phyloP scores from a whole-genome alignment of 2,888 invertebrate species.

The Metopia argyrocephala region DNA sequence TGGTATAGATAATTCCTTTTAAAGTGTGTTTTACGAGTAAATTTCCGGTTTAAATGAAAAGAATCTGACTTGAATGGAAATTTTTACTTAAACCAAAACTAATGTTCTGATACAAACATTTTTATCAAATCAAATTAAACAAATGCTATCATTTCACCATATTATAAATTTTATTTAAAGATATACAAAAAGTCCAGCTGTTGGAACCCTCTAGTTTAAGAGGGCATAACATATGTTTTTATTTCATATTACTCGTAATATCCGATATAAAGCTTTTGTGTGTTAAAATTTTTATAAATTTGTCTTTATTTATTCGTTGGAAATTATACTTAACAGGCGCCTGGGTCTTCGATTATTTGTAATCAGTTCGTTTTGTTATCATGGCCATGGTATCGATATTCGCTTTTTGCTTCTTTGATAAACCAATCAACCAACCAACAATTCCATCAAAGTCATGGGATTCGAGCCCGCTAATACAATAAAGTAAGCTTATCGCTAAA shows the following conservation, averaged over 20 bases:
- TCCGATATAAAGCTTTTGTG: no score
- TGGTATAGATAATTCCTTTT: not conserved
- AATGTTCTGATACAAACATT: not conserved
- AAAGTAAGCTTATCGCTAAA: constrained; percentile 21
- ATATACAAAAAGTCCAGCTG: not conserved
- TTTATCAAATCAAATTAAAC: not conserved
- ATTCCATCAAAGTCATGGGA: constrained; percentile 25
- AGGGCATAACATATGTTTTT: no score
- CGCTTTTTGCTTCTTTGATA: not conserved
- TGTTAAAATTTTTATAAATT: not conserved
- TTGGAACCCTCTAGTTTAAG: not conserved
- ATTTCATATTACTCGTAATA: no score
- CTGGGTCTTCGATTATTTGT: not conserved
- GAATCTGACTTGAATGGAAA: not conserved
- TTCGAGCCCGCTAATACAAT: not conserved
- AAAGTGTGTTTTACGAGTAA: not conserved
- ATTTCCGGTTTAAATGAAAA: constrained; percentile 23
- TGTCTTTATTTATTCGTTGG: not conserved
- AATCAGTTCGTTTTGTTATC: constrained; percentile 38
- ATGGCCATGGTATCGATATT: constrained; percentile 39
- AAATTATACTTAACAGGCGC: not conserved
- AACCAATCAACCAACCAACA: not conserved
- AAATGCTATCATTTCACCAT: not conserved
- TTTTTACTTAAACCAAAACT: not conserved
- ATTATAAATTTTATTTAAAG: constrained; percentile 1